Evolutionary conservation across 2,113 vertebrate genomes (phyloP).

Genomic region (Ia io): DNA sequence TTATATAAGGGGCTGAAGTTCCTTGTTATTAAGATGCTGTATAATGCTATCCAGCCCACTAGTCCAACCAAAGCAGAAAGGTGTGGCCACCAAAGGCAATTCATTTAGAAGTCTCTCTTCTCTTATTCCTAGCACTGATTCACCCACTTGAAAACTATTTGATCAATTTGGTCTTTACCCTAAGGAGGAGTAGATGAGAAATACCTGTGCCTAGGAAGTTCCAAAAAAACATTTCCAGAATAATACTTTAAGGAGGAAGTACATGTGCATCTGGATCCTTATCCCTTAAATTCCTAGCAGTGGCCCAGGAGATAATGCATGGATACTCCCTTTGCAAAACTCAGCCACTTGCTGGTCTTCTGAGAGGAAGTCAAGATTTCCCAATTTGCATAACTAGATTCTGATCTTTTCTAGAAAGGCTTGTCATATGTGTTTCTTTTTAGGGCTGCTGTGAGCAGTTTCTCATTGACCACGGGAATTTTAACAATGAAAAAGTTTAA

Average conservation of each 20-base stretch:
- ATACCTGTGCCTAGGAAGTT: neutral
- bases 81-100: neutral
- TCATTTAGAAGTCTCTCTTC: neutral
- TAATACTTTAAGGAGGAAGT: neutral
- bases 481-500: conserved; percentile 24
- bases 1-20: neutral
- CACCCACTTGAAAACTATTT: neutral
- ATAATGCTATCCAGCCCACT: neutral
- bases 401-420: neutral
- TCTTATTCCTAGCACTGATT: neutral
- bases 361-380: neutral
- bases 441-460: neutral
- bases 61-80: neutral
- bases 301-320: neutral
- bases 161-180: neutral
- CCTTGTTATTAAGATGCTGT: neutral
- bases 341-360: neutral
- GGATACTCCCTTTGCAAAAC: neutral
- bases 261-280: neutral
- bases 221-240: neutral
- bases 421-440: neutral
- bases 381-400: neutral
- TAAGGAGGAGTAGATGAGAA: neutral
- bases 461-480: neutral
- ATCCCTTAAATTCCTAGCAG: neutral